Percentiles rank a stretch among this genome's conserved stretches.
phyloP scores from a whole-genome alignment of 2,113 vertebrate species.

The Daboia siamensis region DNA sequence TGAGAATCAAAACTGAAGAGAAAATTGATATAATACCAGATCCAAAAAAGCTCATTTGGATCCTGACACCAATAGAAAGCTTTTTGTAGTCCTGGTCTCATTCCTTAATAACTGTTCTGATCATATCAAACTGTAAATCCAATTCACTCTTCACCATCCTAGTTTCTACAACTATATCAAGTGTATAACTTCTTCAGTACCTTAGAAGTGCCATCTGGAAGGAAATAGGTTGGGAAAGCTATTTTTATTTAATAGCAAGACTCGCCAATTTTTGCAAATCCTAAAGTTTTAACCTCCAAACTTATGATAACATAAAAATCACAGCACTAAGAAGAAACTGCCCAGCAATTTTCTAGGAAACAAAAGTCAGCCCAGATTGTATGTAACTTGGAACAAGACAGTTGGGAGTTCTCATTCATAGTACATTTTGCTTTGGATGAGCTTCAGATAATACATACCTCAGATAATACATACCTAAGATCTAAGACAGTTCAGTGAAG shows the following conservation, averaged over 20 bases:
- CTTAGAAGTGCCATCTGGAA: background rate
- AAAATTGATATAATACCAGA: background rate
- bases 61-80: background rate
- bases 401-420: background rate
- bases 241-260: background rate
- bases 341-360: background rate
- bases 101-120: background rate
- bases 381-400: background rate
- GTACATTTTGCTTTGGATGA: background rate
- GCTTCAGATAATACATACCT: background rate
- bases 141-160: background rate
- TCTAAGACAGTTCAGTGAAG: background rate
- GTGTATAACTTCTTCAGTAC: background rate
- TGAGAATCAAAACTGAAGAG: background rate
- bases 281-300: background rate
- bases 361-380: background rate
- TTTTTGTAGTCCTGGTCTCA: background rate
- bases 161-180: background rate
- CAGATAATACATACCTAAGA: background rate
- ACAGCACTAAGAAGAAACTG: background rate
- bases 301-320: background rate
- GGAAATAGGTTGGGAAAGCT: background rate
- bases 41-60: background rate
- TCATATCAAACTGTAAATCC: background rate
- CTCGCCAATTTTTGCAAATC: background rate